Evolutionary conservation across 2,888 invertebrate species (phyloP), one percentile per base, ranked within the genome.

Genomic region (Phyto melanocephala): DNA sequence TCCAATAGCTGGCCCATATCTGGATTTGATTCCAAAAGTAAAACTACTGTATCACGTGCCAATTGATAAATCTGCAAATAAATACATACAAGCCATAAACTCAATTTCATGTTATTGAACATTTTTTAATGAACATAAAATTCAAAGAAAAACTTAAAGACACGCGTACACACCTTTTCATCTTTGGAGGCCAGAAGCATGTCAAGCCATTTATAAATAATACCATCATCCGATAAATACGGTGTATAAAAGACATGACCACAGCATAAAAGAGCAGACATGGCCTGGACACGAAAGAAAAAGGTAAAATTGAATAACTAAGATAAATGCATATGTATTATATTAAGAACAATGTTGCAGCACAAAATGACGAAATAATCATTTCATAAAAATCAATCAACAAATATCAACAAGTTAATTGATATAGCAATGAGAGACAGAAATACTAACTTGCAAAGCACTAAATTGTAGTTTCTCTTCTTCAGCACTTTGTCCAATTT

Each of bases 181-280:
- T 98, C 97, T 86, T 94, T 94, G 50, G 97, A 97, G 45, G 95
- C 95, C 8, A 99, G 92, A 89, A 99, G 93, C 86, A 96, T 94
- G 91, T 98, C 97, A 72, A 99, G 93, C 99, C 99, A 99, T 72
- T 96, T 94, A 90, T 98, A 99, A 86, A 98, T 94, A 4, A 96
- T 94, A 58, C 98, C 98, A 88, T 99, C 99, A 89, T 98, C 98
- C 8, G 95, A 95, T 40, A 97, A 92, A 33, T 95, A 95, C 60
- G 94, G 93, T 0, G 95, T 94, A 87, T 98, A 97, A 91, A 99
- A 99, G 87, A 98, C 97, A 0, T 98, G 96, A 0, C 99, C 99
- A 90, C 99, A 99, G 89, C 98, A 98, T 1, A 99, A 93, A 28
- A 99, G 92, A 10, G 98, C 96, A 82, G 98, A 97, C 97, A 99